Evolutionary conservation across 2,888 invertebrate genomes (phyloP), one percentile per base, ranked within the genome.

Genomic region (Clanis bilineata): DNA sequence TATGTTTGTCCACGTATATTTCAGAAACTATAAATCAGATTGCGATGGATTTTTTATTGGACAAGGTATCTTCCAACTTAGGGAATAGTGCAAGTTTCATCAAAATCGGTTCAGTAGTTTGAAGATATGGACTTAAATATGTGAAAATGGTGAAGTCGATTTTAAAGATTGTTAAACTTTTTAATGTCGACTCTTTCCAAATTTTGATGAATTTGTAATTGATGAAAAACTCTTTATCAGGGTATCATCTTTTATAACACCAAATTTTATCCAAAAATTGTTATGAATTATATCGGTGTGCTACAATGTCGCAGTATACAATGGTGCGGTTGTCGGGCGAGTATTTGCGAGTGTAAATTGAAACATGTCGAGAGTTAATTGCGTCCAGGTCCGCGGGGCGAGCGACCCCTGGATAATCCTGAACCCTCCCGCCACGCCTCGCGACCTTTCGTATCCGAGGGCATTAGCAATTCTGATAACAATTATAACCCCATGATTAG

Each of bases 281-380:
- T 6, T 32, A 7, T 32, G 6, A 32, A 32, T 32, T 32, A 32
- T 32, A 32, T 5, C n/a, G 4, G 39, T 15, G 5, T n/a, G 6
- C n/a, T 6, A 39, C 39, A 39, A 21, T 43, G 18, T 9, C 43
- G 43, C 21, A 10, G 43, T 32, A 51, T 56, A 38, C 44, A 60
- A 56, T 44, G 6, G 56, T 45, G 55, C 51, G 61, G 61, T 61
- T 54, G 61, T 54, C 23, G 57, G 57, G 61, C 69, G 75, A 75
- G 83, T 86, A 86, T 89, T 88, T 85, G 89, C 84, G 85, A 87
- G 86, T 88, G 86, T 89, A 90, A 90, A 90, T 90, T 90, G 90
- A 89, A 88, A 87, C 87, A 88, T 88, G 88, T 88, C 84, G 83
- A 76, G 80, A 85, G 88, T 86, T 88, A 88, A 88, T 88, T 89